A percentile compares a stretch with the other conserved stretches of the same genome.
Evolutionary conservation across 2,888 invertebrate genomes (phyloP).

Genomic region (Hoplodrina ambigua): DNA sequence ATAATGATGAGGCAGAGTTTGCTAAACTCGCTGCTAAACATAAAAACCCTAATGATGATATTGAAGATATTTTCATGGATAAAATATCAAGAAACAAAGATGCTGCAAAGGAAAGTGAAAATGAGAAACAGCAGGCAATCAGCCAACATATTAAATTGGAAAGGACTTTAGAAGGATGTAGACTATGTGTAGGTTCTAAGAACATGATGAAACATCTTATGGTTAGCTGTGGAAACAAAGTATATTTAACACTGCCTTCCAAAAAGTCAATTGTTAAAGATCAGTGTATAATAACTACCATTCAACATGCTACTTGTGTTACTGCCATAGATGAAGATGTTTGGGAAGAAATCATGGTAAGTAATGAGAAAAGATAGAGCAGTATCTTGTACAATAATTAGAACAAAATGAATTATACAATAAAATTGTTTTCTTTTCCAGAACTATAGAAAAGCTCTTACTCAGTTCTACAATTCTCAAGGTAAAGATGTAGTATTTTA

Average conservation of each 20-base stretch:
- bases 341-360: conserved; percentile 96
- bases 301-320: conserved; percentile 94
- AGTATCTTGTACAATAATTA: not conserved
- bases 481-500: conserved; percentile 96
- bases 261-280: conserved; percentile 95
- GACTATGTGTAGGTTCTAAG: conserved; percentile 95
- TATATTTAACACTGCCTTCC: conserved; percentile 96
- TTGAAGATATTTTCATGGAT: conserved; percentile 96
- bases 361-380: conserved; percentile 21
- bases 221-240: conserved; percentile 94
- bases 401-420: not conserved
- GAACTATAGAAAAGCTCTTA: conserved; percentile 94
- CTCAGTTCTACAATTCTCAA: conserved; percentile 93
- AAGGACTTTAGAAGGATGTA: conserved; percentile 94
- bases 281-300: conserved; percentile 96
- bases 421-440: conserved; percentile 75
- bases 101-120: conserved; percentile 91
- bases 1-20: conserved; percentile 95
- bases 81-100: conserved; percentile 93
- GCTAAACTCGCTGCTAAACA: conserved; percentile 93
- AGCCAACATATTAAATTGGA: conserved; percentile 93
- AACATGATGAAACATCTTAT: conserved; percentile 96
- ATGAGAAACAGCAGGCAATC: conserved; percentile 92
- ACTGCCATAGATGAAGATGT: conserved; percentile 98
- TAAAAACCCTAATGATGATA: conserved; percentile 92